Conservation (phyloP, 1,140 invertebrate genomes). For the Solen grandis region DNA sequence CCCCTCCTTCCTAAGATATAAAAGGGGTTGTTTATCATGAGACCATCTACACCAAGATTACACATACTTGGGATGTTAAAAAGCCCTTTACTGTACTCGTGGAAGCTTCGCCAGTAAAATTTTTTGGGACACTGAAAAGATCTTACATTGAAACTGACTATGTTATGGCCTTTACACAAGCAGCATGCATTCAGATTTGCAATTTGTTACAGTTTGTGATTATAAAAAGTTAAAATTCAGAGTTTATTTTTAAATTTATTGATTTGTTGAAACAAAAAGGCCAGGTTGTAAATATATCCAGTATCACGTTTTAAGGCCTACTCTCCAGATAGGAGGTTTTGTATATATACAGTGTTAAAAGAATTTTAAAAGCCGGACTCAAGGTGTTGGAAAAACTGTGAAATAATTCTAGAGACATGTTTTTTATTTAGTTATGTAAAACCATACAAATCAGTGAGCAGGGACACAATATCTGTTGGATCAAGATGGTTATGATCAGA, state of each 20-base stretch:
- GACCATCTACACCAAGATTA: conserved; percentile 32
- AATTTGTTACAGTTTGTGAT: conserved; percentile 14
- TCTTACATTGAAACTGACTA: no score
- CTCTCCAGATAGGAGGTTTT: no score
- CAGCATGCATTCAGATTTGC: neutral
- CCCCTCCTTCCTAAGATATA: conserved; percentile 29
- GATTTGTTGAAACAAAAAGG: no score
- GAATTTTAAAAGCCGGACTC: no score
- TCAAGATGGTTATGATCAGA: no score
- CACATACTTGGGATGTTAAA: conserved; percentile 38
- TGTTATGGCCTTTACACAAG: no score
- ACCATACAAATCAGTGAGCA: conserved; percentile 30
- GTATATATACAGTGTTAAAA: no score
- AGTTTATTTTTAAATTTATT: conserved; percentile 24
- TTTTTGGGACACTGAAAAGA: no score
- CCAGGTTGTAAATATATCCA: no score
- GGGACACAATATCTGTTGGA: conserved; percentile 22
- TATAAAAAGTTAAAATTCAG: neutral
- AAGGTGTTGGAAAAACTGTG: neutral
- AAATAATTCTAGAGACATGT: no score
- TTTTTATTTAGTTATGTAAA: no score
- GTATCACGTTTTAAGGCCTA: conserved; percentile 12
- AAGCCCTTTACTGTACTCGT: conserved; percentile 35
- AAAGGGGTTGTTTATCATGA: conserved; percentile 45
- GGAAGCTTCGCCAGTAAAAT: conserved; percentile 15